phyloP scores from a whole-genome alignment of 2,797 vertebrate genomes.

The Odontamblyopus lacepedii region DNA sequence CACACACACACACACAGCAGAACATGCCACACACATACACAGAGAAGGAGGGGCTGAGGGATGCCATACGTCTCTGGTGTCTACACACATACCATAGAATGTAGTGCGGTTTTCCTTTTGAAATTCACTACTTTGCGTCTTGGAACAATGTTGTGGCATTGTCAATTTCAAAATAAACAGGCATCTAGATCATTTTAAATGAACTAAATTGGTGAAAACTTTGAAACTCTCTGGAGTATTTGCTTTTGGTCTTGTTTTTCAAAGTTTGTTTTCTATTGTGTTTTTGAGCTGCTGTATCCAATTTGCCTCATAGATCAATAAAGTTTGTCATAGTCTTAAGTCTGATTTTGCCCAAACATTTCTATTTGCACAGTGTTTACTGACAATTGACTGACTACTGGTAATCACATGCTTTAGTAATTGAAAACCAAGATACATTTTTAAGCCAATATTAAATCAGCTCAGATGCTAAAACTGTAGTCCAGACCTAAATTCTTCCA shows the following conservation, averaged over 20 bases:
- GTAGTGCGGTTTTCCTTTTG: conserved; percentile 5
- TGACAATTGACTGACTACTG: background rate
- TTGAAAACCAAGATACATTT: background rate
- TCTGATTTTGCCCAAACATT: background rate
- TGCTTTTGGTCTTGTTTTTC: background rate
- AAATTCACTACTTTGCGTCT: background rate
- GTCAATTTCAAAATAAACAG: background rate
- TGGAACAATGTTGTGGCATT: conserved; percentile 21
- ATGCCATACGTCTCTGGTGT: conserved; percentile 44
- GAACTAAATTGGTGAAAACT: background rate
- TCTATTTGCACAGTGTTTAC: background rate
- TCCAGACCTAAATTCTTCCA: conserved; percentile 40
- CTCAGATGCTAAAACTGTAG: background rate
- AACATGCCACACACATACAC: conserved; percentile 35
- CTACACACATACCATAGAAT: conserved; percentile 48
- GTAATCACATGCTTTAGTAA: background rate
- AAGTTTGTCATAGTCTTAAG: background rate
- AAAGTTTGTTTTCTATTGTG: background rate
- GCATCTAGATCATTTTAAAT: background rate
- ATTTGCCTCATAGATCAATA: background rate
- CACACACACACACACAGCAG: no score
- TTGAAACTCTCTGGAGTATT: background rate
- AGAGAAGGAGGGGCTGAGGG: conserved; percentile 42
- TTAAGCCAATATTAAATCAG: background rate
- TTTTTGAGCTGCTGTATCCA: background rate